These are phyloP conservation scores for Sprattus sprattus DNA, from an alignment of 2,113 vertebrate genomes.

Conservation along the genomic window DNA sequence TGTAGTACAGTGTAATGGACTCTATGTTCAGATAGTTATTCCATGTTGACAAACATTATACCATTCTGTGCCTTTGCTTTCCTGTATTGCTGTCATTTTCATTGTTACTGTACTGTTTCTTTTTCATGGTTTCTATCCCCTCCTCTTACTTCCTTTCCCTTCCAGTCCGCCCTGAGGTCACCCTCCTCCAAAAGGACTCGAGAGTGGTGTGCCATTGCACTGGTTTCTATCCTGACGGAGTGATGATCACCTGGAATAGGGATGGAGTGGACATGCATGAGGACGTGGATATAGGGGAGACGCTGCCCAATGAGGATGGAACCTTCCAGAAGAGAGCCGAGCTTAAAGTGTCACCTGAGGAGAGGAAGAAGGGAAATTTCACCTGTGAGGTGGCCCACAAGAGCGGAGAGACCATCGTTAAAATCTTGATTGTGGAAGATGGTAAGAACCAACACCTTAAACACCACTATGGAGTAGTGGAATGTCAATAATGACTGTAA, in stretches of 20 bases:
- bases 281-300: conserved; percentile 44
- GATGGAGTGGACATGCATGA: conserved; percentile 44
- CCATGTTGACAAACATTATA: neutral
- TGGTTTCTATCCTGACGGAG: conserved; percentile 56
- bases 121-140: neutral
- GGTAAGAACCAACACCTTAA: neutral
- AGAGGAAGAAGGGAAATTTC: neutral
- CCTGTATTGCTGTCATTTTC: too few species aligned
- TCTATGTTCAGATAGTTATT: neutral
- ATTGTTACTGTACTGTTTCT: neutral
- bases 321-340: conserved; percentile 53
- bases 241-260: conserved; percentile 38
- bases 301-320: conserved; percentile 56
- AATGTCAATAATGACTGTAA: too few species aligned
- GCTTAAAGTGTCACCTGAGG: conserved; percentile 25
- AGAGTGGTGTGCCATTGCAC: conserved; percentile 58
- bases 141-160: conserved; percentile 1
- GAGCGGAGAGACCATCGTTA: neutral
- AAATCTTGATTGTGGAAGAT: neutral
- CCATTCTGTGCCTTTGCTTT: too few species aligned
- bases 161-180: conserved; percentile 33
- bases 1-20: neutral
- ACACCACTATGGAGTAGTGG: neutral
- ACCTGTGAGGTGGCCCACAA: conserved; percentile 43
- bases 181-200: conserved; percentile 35